Evolutionary conservation across 2,113 vertebrate species (phyloP).

Genomic region (Abramis brama): DNA sequence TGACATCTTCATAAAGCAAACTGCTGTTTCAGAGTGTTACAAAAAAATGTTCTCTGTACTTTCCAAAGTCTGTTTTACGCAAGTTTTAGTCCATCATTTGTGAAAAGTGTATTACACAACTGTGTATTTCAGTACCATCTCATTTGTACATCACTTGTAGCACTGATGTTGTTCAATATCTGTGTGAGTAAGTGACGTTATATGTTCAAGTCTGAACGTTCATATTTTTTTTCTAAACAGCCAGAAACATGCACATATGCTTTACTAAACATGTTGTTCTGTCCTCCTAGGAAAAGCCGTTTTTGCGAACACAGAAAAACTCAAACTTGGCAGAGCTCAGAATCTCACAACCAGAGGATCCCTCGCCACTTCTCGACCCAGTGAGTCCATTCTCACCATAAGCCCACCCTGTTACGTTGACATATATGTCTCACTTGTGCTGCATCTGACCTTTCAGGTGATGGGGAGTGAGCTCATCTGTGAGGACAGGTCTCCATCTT

Average conservation of each 20-base stretch:
- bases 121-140: background rate
- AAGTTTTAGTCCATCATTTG: conserved; percentile 10
- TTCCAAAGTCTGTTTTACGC: background rate
- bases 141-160: background rate
- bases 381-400: conserved; percentile 58
- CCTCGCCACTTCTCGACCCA: conserved; percentile 30
- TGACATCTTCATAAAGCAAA: conserved; percentile 15
- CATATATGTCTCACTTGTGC: background rate
- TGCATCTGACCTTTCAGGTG: conserved; percentile 66
- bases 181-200: background rate
- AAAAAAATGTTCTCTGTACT: background rate
- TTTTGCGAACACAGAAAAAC: conserved; percentile 71
- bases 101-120: background rate
- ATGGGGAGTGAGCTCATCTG: conserved; percentile 83
- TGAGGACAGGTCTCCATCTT: conserved; percentile 76
- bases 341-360: background rate
- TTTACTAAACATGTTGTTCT: background rate
- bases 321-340: conserved; percentile 22
- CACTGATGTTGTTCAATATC: background rate
- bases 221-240: background rate
- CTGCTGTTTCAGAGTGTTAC: background rate
- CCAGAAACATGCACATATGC: no score
- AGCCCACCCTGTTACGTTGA: background rate
- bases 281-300: conserved; percentile 64
- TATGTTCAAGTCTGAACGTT: background rate